Evolutionary conservation across 2,888 invertebrate genomes (phyloP).

Genomic region (Colletes collaris): DNA sequence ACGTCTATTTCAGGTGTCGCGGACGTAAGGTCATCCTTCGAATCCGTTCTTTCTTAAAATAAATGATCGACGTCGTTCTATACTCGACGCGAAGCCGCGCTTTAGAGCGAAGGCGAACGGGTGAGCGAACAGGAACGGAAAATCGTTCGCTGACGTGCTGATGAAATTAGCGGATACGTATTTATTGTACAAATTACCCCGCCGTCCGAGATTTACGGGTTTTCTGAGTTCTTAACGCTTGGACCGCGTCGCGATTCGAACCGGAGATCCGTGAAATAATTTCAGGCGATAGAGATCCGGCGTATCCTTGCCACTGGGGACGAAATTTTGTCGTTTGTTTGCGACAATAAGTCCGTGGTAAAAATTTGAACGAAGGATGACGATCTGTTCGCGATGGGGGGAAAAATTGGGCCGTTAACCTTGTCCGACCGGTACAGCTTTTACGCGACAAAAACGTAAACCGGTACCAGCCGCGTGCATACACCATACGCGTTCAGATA

Average conservation of each 20-base stretch:
- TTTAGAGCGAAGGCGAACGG: constrained; percentile 24
- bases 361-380: constrained; percentile 39
- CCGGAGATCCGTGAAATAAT: background rate
- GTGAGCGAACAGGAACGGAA: constrained; percentile 27
- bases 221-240: background rate
- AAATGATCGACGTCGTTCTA: background rate
- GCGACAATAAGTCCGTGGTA: constrained; percentile 27
- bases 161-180: constrained; percentile 58
- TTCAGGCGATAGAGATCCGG: constrained; percentile 1
- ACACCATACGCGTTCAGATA: constrained; percentile 30
- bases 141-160: constrained; percentile 44
- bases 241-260: too few species aligned
- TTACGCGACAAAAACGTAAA: constrained; percentile 60
- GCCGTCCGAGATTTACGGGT: constrained; percentile 18
- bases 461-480: constrained; percentile 55
- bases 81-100: constrained; percentile 1
- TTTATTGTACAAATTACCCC: constrained; percentile 60
- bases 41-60: constrained; percentile 21
- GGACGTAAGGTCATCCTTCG: constrained; percentile 9
- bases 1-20: constrained; percentile 14
- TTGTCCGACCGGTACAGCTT: constrained; percentile 59
- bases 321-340: constrained; percentile 19
- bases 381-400: constrained; percentile 36
- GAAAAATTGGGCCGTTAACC: constrained; percentile 67
- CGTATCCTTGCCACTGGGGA: constrained; percentile 11